Percentiles rank a stretch among this genome's conserved stretches.
Conservation (phyloP, 53 echinoderm and acorn worm genomes). For the Paelopatides confundens region DNA sequence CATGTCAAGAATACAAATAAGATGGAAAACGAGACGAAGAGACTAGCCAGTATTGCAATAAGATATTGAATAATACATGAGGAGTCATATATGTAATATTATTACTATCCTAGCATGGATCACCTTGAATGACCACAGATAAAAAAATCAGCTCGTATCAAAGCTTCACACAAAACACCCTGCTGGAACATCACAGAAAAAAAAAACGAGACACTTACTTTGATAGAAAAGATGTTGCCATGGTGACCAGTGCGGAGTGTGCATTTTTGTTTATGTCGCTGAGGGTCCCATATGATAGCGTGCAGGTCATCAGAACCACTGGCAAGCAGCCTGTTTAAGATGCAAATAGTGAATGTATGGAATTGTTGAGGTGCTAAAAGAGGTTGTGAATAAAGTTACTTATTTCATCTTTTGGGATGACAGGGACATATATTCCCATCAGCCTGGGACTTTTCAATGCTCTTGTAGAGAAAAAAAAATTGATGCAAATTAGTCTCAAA, state of each 20-base stretch:
- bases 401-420: neutral
- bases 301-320: constrained; percentile 98
- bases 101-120: too few species aligned
- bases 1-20: too few species aligned
- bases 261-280: constrained; percentile 73
- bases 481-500: too few species aligned
- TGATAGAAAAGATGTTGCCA: constrained; percentile 96
- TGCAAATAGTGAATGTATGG: neutral
- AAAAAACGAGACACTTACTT: constrained; percentile 61
- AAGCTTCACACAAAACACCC: too few species aligned
- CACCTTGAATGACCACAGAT: neutral
- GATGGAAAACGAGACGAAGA: too few species aligned
- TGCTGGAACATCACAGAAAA: neutral
- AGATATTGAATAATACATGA: neutral
- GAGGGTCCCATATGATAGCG: constrained; percentile 97
- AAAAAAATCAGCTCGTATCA: too few species aligned
- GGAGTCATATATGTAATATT: neutral
- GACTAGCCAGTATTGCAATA: neutral
- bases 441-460: neutral
- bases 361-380: neutral
- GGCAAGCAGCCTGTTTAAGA: constrained; percentile 74
- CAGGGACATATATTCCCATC: neutral
- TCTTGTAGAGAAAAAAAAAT: neutral
- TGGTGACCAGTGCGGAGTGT: constrained; percentile 90
- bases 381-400: too few species aligned